Evolutionary conservation across 2,797 vertebrate genomes (phyloP).

Genomic region (Xiphophorus birchmanni): DNA sequence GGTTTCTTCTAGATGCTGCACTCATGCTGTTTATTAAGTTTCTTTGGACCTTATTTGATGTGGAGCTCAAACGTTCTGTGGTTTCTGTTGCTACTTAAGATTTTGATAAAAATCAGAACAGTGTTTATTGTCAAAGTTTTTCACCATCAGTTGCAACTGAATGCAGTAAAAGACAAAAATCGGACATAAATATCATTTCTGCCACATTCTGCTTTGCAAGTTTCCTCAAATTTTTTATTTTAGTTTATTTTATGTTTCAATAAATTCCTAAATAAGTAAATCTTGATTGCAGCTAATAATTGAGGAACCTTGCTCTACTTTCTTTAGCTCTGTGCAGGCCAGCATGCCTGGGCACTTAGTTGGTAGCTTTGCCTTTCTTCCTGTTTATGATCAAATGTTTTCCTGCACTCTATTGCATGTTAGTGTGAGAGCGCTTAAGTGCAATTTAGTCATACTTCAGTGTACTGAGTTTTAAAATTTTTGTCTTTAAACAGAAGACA

Average conservation of each 20-base stretch:
- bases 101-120: neutral
- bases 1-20: neutral
- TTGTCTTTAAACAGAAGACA: neutral
- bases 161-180: neutral
- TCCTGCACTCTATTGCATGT: neutral
- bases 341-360: neutral
- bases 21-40: constrained; percentile 8
- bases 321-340: neutral
- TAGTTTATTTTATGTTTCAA: too few species aligned
- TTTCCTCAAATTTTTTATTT: too few species aligned
- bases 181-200: too few species aligned
- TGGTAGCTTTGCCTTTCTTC: constrained; percentile 4
- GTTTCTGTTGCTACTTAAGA: neutral
- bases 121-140: neutral
- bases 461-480: neutral
- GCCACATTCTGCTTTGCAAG: too few species aligned
- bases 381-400: constrained; percentile 2
- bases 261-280: neutral
- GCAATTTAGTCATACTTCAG: neutral
- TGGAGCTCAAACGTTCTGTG: neutral
- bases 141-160: neutral
- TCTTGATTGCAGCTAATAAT: neutral
- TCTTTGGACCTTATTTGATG: neutral
- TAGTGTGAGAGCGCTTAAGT: neutral
- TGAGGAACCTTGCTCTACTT: constrained; percentile 9